Percentiles rank a stretch among this genome's conserved stretches.
Evolutionary conservation across 1,140 invertebrate species (phyloP).

Genomic region (Trichogramma pretiosum): DNA sequence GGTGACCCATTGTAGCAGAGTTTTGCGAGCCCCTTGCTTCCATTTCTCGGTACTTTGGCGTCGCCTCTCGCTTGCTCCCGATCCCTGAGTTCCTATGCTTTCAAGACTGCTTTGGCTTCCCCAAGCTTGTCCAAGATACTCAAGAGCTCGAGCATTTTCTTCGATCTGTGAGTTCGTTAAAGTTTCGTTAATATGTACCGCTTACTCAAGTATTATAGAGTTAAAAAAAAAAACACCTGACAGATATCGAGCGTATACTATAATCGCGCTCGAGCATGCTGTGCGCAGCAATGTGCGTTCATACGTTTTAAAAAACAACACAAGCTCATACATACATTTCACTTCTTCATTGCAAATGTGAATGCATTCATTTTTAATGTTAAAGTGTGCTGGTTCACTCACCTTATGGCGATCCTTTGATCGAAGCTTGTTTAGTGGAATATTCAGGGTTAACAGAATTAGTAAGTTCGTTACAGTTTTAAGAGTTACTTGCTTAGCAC

Average conservation of each 20-base stretch:
- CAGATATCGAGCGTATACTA: slow-evolving; percentile 23
- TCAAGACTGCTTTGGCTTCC: slow-evolving; percentile 74
- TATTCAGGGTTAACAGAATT: slow-evolving; percentile 37
- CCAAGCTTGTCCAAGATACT: slow-evolving; percentile 74
- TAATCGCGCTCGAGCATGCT: slow-evolving; percentile 21
- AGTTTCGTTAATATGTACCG: neutral
- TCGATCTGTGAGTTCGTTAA: slow-evolving; percentile 65
- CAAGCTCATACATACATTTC: too few species aligned
- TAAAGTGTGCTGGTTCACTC: slow-evolving; percentile 29
- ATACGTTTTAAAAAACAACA: neutral
- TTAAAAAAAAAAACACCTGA: neutral
- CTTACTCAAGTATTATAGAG: neutral
- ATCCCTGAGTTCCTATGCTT: slow-evolving; percentile 58
- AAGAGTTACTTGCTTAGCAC: slow-evolving; percentile 1
- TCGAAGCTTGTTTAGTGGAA: slow-evolving; percentile 47
- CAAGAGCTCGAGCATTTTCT: slow-evolving; percentile 84
- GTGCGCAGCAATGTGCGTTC: neutral
- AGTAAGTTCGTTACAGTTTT: slow-evolving; percentile 9
- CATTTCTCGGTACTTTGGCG: slow-evolving; percentile 55
- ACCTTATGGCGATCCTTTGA: slow-evolving; percentile 46
- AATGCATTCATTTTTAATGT: too few species aligned
- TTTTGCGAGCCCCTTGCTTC: slow-evolving; percentile 84
- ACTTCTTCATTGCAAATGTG: too few species aligned
- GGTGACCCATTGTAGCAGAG: slow-evolving; percentile 88
- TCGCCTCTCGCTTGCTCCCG: slow-evolving; percentile 47